Conservation (phyloP, 2,797 vertebrate genomes). For the Micrastur ruficollis region DNA sequence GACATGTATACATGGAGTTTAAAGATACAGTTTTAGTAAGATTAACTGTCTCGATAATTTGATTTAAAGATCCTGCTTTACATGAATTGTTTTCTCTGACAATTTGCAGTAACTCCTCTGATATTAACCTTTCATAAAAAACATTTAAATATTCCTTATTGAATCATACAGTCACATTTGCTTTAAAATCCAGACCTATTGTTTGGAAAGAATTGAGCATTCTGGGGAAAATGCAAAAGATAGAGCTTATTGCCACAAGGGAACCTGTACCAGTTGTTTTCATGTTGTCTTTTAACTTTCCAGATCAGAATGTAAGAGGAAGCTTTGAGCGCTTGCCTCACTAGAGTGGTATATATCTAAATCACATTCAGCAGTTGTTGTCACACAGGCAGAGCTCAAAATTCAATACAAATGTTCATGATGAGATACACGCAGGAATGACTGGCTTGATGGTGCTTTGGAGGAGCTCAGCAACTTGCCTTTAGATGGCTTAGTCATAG, state of each 20-base stretch:
- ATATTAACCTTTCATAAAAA: neutral
- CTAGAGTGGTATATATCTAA: neutral
- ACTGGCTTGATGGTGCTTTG: neutral
- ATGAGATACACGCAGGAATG: neutral
- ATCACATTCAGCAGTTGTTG: neutral
- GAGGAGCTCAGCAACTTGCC: neutral
- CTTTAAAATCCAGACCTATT: neutral
- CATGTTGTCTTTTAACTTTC: neutral
- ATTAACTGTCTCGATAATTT: slow-evolving; percentile 2
- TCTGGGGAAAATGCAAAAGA: neutral
- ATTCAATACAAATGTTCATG: neutral
- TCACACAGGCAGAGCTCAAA: neutral
- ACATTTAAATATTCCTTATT: neutral
- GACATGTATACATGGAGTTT: neutral
- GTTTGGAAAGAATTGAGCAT: neutral
- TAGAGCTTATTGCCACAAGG: neutral
- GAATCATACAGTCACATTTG: neutral
- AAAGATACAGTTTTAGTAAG: slow-evolving; percentile 6
- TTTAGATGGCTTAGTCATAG: rapidly evolving
- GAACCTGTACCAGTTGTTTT: neutral
- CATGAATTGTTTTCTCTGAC: neutral
- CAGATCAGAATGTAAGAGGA: neutral
- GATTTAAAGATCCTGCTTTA: slow-evolving; percentile 5
- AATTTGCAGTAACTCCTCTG: neutral
- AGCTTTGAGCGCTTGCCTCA: neutral